Evolutionary conservation across 1,140 invertebrate species (phyloP), one percentile per base, ranked within the genome.

Genomic region (Pogonognathellus flavescens): DNA sequence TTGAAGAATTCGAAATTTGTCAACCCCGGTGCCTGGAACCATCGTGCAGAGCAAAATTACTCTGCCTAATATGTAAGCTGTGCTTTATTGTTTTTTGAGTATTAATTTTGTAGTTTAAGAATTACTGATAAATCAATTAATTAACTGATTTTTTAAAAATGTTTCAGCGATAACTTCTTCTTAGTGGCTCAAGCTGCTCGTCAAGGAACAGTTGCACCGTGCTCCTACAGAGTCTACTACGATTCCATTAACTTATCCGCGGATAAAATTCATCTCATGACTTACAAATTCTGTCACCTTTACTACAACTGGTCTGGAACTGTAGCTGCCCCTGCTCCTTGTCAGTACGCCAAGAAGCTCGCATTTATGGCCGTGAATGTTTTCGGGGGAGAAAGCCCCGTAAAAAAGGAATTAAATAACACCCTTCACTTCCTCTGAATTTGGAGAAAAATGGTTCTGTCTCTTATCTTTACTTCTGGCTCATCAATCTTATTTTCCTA

Each of bases 21-120:
- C 0, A 99, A 99, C 91, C 96, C n/a, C 97, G 3, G 90, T 90
- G 1, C 95, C 96, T 0, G 97, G 97, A 1, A 96, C 95, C 0
- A 91, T 98, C 13, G 91, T 97, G 0, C 97, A 98, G 90, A 93
- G 94, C 82, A 92, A 91, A 1, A 93, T 99, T 13, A 98, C 96
- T 20, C 11, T 72, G 10, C 86, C 0, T 92, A 94, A 85, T 90
- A 93, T 16, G 92, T 95, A 88, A 93, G 94, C 96, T 95, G 88
- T n/a, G n/a, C n/a, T 31, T 25, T 41, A 41, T 41, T 41, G 31
- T 41, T 41, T n/a, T n/a, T n/a, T n/a, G n/a, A n/a, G n/a, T n/a
- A n/a, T n/a, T 41, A 41, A 41, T 41, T 41, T 41, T 41, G n/a
- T n/a, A 41, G 31, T 41, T 41, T 41, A n/a, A n/a, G n/a, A n/a